Conservation (phyloP, 2,113 vertebrate species). For the Haplochromis burtoni region DNA sequence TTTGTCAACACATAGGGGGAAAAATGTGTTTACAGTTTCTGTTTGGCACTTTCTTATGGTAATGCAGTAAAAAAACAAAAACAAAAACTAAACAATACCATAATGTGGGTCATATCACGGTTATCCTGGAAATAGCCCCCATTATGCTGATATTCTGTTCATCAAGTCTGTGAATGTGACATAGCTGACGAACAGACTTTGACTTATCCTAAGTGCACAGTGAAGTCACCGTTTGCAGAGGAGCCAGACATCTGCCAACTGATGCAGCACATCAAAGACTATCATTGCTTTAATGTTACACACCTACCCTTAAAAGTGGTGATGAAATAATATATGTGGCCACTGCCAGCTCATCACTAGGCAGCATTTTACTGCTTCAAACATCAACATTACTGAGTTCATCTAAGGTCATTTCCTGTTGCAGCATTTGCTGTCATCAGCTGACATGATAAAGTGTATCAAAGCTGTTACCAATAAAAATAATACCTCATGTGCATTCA, state of each 20-base stretch:
- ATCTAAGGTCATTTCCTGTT: not conserved
- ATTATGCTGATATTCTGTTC: not conserved
- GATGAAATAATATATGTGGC: not conserved
- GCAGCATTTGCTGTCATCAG: not conserved
- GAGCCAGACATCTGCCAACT: conserved; percentile 17
- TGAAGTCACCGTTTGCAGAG: conserved; percentile 10
- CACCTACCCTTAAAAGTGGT: not conserved
- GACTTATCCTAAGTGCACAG: not conserved
- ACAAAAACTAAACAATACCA: not conserved
- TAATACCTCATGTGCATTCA: not conserved
- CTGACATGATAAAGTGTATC: not conserved
- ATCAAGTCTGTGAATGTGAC: not conserved
- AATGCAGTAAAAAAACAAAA: not conserved
- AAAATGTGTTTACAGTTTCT: not conserved
- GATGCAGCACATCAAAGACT: conserved; percentile 8
- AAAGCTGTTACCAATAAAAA: not conserved
- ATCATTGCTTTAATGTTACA: not conserved
- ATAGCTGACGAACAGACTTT: not conserved
- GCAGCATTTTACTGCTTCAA: not conserved
- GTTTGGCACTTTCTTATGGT: not conserved
- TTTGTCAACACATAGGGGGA: not conserved
- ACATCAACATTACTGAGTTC: not conserved
- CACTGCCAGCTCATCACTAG: not conserved
- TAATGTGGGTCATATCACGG: not conserved
- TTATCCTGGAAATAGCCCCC: not conserved